phyloP scores from a whole-genome alignment of 2,888 invertebrate genomes.

The Netelia virgata region DNA sequence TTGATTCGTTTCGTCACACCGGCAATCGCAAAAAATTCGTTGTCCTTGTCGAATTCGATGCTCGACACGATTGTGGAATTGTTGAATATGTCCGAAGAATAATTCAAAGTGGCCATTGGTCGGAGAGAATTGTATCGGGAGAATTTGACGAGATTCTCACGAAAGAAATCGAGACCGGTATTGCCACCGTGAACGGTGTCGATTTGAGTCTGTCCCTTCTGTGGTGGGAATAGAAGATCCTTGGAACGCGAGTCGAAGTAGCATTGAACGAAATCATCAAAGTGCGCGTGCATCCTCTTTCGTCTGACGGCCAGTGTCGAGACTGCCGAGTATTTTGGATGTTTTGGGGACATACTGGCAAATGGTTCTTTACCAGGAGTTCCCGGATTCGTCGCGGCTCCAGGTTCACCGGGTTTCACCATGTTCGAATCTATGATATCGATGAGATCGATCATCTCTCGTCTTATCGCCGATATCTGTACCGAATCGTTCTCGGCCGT shows the following conservation, averaged over 20 bases:
- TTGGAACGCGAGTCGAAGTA: slow-evolving; percentile 93
- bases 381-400: slow-evolving; percentile 28
- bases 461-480: slow-evolving; percentile 86
- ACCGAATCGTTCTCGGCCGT: slow-evolving; percentile 85
- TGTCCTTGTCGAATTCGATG: slow-evolving; percentile 98
- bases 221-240: slow-evolving; percentile 88
- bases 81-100: slow-evolving; percentile 95
- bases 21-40: slow-evolving; percentile 97
- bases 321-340: slow-evolving; percentile 73
- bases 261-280: slow-evolving; percentile 95
- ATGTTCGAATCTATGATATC: slow-evolving; percentile 86
- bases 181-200: slow-evolving; percentile 73
- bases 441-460: slow-evolving; percentile 87
- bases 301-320: slow-evolving; percentile 89
- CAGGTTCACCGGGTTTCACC: slow-evolving; percentile 79
- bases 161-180: slow-evolving; percentile 90
- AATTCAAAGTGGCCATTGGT: slow-evolving; percentile 94
- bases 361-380: slow-evolving; percentile 74
- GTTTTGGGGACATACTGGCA: slow-evolving; percentile 70
- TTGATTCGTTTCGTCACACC: slow-evolving; percentile 98
- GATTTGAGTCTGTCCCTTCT: slow-evolving; percentile 53
- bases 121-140: slow-evolving; percentile 92
- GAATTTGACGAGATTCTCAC: slow-evolving; percentile 94
- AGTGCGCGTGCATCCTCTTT: slow-evolving; percentile 93
- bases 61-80: slow-evolving; percentile 95